phyloP scores from a whole-genome alignment of 2,113 vertebrate genomes.

The Aegithalos caudatus region DNA sequence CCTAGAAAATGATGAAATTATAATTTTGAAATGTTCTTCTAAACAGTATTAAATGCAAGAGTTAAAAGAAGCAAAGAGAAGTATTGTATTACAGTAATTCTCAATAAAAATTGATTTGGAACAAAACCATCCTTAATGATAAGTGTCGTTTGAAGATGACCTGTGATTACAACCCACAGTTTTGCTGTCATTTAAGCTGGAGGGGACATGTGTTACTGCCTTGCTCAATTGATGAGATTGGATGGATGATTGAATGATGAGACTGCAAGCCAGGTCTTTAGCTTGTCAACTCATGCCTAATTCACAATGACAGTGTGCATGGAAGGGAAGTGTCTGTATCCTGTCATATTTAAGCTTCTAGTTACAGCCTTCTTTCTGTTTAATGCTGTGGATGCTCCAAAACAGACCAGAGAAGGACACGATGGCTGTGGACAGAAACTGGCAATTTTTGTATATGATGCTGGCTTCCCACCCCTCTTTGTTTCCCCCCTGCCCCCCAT shows the following conservation, averaged over 20 bases:
- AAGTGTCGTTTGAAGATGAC: conserved; percentile 61
- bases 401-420: neutral
- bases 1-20: neutral
- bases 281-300: conserved; percentile 58
- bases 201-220: conserved; percentile 68
- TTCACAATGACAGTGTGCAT: conserved; percentile 54
- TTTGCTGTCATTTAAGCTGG: conserved; percentile 67
- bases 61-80: neutral
- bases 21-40: neutral
- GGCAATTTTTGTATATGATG: neutral
- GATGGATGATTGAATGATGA: conserved; percentile 71
- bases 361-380: neutral
- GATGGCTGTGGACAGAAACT: neutral
- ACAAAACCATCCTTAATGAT: conserved; percentile 46
- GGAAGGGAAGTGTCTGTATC: conserved; percentile 51
- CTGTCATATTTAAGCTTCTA: conserved; percentile 46
- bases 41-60: neutral
- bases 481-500: fast-evolving
- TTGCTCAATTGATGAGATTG: conserved; percentile 65
- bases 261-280: conserved; percentile 65
- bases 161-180: conserved; percentile 60
- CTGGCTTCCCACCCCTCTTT: neutral
- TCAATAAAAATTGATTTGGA: conserved; percentile 7
- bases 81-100: neutral
- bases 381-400: neutral